phyloP scores from a whole-genome alignment of 2,888 invertebrate genomes.

The Phorcus lineatus region DNA sequence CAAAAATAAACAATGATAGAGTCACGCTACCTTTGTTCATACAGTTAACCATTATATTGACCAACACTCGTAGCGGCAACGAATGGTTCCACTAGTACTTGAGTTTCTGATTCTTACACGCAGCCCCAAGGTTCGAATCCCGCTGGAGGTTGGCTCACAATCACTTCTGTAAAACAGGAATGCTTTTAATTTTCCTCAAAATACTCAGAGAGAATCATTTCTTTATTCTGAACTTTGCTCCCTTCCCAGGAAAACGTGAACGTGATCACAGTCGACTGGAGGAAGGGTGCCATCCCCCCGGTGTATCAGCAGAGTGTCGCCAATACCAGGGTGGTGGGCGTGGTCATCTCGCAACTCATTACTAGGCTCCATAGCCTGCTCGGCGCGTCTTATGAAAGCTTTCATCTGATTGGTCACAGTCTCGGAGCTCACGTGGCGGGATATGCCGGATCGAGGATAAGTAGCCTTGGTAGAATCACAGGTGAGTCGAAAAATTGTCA shows the following conservation, averaged over 20 bases:
- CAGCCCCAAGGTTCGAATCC: too few relatives aligned
- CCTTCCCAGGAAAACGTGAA: constrained; percentile 51
- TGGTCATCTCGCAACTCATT: constrained; percentile 66
- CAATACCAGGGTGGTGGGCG: constrained; percentile 73
- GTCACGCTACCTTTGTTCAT: too few relatives aligned
- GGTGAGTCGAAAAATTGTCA: constrained; percentile 46
- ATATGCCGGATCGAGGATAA: constrained; percentile 84
- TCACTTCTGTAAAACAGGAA: too few relatives aligned
- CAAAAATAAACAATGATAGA: too few relatives aligned
- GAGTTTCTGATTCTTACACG: too few relatives aligned
- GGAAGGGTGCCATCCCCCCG: constrained; percentile 54
- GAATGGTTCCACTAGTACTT: too few relatives aligned
- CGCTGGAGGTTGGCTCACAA: too few relatives aligned
- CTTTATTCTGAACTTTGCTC: too few relatives aligned
- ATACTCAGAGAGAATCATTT: too few relatives aligned
- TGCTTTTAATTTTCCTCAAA: too few relatives aligned
- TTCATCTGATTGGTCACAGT: constrained; percentile 92
- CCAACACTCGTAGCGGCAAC: too few relatives aligned
- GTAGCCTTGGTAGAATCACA: constrained; percentile 70
- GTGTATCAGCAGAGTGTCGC: constrained; percentile 74
- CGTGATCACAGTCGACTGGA: constrained; percentile 65
- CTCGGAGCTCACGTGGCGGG: constrained; percentile 92
- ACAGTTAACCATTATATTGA: too few relatives aligned
- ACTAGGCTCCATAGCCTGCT: constrained; percentile 49
- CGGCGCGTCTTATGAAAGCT: constrained; percentile 72